Evolutionary conservation across 37 sponge, comb jelly and placozoan genomes (phyloP), one percentile per base, ranked within the genome.

Genomic region (Lycopodina hypogea): DNA sequence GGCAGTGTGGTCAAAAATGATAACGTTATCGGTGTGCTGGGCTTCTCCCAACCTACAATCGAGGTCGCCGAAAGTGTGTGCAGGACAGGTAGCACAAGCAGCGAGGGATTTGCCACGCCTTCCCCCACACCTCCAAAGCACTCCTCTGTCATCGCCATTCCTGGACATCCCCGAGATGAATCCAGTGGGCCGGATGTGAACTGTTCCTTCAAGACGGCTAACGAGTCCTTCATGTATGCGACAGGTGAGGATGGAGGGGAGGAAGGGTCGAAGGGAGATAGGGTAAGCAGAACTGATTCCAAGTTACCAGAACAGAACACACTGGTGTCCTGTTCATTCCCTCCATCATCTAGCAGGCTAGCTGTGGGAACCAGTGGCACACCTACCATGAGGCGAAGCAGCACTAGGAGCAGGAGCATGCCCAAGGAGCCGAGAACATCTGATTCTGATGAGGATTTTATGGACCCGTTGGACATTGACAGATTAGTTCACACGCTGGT

Each of bases 91-190:
- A 66, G 78, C 36, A 51, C 45, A 30, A 68, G 69, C 40, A 83
- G 84, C 56, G 86, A 85, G 29, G 78, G 74, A 29, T 85, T 67
- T 74, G 67, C 78, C 19, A 85, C 86, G 50, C 86, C 86, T 2
- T 66, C 79, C n/a, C 71, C 79, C 14, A 42, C 83, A 24, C 60
- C 81, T 72, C 81, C 72, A 4, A 23, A 53, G 4, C 55, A 41
- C 42, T 18, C 23, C 36, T 68, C 65, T 23, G 21, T 55, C 56
- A 78, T 42, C 29, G 8, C 48, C 8, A 61, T 19, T 33, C 50
- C 35, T 12, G 19, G 15, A 37, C 64, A 9, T 17, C 52, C 24
- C 6, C 36, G 45, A 42, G 53, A 55, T 26, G 56, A 32, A 17
- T 33, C 74, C 1, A 6, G 7, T 28, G 21, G 51, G 12, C 42